Conservation (phyloP, 2,888 invertebrate genomes). For the Anorthoa munda region DNA sequence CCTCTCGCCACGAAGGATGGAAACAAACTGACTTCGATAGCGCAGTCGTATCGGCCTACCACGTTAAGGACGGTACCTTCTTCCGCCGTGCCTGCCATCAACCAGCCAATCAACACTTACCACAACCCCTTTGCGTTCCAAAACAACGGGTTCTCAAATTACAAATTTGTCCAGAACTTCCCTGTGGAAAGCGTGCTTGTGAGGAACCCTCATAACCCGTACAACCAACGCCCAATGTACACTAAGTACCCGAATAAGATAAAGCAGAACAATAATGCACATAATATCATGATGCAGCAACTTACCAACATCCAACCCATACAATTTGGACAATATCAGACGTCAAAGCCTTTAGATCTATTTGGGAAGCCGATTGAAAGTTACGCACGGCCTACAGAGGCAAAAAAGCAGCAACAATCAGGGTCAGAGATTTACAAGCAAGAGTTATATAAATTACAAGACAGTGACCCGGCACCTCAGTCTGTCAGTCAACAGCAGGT, state of each 20-base stretch:
- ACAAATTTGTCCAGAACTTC: slow-evolving; percentile 86
- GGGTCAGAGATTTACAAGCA: slow-evolving; percentile 84
- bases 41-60: slow-evolving; percentile 88
- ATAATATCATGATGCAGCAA: slow-evolving; percentile 83
- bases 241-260: slow-evolving; percentile 83
- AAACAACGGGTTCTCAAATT: slow-evolving; percentile 80
- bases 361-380: slow-evolving; percentile 82
- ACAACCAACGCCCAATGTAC: slow-evolving; percentile 81
- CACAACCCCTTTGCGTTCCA: slow-evolving; percentile 85
- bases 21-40: slow-evolving; percentile 86
- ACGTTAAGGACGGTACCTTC: slow-evolving; percentile 81
- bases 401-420: slow-evolving; percentile 71
- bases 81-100: slow-evolving; percentile 73
- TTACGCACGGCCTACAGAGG: slow-evolving; percentile 79
- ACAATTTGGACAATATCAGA: slow-evolving; percentile 83
- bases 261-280: slow-evolving; percentile 76
- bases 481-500: slow-evolving; percentile 83
- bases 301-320: slow-evolving; percentile 83
- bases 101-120: slow-evolving; percentile 88
- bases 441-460: slow-evolving; percentile 85
- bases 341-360: slow-evolving; percentile 80
- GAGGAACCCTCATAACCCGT: slow-evolving; percentile 85
- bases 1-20: slow-evolving; percentile 84
- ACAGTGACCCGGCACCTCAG: slow-evolving; percentile 83
- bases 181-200: slow-evolving; percentile 83